Conservation (phyloP, 2,113 vertebrate species). For the Rhizomys pruinosus region DNA sequence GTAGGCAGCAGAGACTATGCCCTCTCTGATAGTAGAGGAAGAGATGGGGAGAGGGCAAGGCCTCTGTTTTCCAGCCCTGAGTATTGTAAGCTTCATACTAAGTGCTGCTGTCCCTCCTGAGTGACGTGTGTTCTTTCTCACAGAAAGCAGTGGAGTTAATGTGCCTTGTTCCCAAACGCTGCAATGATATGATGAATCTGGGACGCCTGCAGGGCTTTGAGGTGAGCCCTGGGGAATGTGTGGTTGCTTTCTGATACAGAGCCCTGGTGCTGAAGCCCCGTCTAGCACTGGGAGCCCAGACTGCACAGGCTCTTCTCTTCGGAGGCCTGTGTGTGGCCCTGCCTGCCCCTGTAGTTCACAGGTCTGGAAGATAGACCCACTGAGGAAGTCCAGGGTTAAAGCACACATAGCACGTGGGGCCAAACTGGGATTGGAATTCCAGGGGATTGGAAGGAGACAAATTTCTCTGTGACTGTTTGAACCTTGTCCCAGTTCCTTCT, state of each 20-base stretch:
- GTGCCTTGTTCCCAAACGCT: conserved; percentile 99
- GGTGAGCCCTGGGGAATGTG: conserved; percentile 84
- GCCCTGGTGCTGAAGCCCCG: not conserved
- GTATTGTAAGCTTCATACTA: not conserved
- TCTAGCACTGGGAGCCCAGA: conserved; percentile 86
- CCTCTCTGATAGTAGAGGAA: not conserved
- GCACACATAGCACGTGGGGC: not conserved
- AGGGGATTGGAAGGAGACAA: not conserved
- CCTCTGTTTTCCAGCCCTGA: conserved; percentile 15
- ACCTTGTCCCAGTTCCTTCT: not conserved
- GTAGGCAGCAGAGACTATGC: not conserved
- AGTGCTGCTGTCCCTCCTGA: not conserved
- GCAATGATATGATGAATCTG: conserved; percentile 99
- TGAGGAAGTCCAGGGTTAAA: not conserved
- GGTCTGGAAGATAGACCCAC: not conserved
- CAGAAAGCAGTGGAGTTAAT: conserved; percentile 90
- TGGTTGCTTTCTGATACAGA: no score
- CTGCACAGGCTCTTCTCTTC: not conserved
- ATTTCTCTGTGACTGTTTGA: not conserved
- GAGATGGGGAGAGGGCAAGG: not conserved
- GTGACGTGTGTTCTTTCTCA: conserved; percentile 5
- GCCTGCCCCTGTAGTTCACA: not conserved
- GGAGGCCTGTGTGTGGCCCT: not conserved
- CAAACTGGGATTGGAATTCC: not conserved
- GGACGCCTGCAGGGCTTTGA: conserved; percentile 98